Evolutionary conservation across 2,888 invertebrate species (phyloP), one percentile per base, ranked within the genome.

Genomic region (Cordilura impudica): DNA sequence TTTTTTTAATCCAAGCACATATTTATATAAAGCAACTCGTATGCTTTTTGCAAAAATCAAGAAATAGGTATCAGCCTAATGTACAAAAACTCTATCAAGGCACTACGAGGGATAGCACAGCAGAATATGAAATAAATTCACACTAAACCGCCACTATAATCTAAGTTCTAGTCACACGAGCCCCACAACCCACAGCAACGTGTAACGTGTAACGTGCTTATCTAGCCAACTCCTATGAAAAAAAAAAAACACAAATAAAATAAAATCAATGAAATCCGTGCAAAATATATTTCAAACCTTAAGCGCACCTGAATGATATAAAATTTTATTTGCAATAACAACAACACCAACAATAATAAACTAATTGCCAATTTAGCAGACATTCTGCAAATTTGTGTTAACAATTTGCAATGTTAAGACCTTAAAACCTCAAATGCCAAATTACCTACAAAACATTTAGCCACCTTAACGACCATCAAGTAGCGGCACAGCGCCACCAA

Each of bases 71-170:
- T n/a, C n/a, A 12, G 2, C 35, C n/a, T 39, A 39, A 39, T 39
- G 5, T 12, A 39, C 14, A 39, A n/a, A 39, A 12, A n/a, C n/a
- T n/a, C n/a, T n/a, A 39, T 39, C 5, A 31, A 31, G 8, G 12
- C 31, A 31, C 31, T 39, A n/a, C 19, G 70, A 14, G 43, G 29
- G 31, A 3, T 21, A 58, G n/a, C 31, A 74, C 29, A 58, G n/a
- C 31, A 74, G 45, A 47, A 63, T 54, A 5, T 47, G 21, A 47
- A 70, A 74, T n/a, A 54, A 60, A 8, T 78, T 78, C 78, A 54
- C 70, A 78, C 54, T 53, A 71, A 78, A 78, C 74, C 70, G 74
- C 65, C 69, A 71, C 51, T 73, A 53, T 29, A 61, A 76, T 47
- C 60, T 56, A 14, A 63, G 35, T n/a, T 8, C 58, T 58, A 72